Percentiles rank a stretch among this genome's conserved stretches.
phyloP scores from a whole-genome alignment of 1,140 invertebrate species.

The Daktulosphaira vitifoliae region DNA sequence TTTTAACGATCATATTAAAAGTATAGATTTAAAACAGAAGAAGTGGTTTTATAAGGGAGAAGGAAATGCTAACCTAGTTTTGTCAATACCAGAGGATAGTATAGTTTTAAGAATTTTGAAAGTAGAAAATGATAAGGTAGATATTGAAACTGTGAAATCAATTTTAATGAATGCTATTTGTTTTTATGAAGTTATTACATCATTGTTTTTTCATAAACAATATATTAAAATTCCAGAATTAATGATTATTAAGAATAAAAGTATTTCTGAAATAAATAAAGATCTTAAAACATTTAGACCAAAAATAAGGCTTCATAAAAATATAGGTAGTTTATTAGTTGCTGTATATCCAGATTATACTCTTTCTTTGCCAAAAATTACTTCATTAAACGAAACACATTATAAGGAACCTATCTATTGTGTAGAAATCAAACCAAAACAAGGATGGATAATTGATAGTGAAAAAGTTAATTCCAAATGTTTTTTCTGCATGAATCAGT shows the following conservation, averaged over 20 bases:
- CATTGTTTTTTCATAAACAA: no score
- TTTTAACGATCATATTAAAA: no score
- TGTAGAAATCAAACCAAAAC: conserved; percentile 32
- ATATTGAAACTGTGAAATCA: no score
- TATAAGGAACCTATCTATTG: background rate
- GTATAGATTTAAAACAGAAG: background rate
- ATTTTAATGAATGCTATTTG: no score
- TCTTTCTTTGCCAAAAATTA: background rate
- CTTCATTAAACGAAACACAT: background rate
- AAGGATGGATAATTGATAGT: conserved; percentile 4
- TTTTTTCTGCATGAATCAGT: conserved; percentile 24
- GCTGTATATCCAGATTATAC: conserved; percentile 10
- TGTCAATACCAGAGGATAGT: conserved; percentile 1
- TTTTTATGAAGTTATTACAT: no score
- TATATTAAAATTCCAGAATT: no score
- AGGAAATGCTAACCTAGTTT: conserved; percentile 26
- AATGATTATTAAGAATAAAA: no score
- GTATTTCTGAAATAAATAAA: no score
- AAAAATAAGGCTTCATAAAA: background rate
- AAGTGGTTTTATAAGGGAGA: conserved; percentile 19
- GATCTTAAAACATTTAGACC: background rate
- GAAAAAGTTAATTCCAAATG: background rate
- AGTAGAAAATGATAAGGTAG: no score
- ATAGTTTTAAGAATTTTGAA: conserved; percentile 4
- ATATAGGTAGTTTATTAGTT: background rate